Percentiles rank a stretch among this genome's conserved stretches.
phyloP scores from a whole-genome alignment of 2,797 vertebrate species.

The Mormyrus hasselquistii region DNA sequence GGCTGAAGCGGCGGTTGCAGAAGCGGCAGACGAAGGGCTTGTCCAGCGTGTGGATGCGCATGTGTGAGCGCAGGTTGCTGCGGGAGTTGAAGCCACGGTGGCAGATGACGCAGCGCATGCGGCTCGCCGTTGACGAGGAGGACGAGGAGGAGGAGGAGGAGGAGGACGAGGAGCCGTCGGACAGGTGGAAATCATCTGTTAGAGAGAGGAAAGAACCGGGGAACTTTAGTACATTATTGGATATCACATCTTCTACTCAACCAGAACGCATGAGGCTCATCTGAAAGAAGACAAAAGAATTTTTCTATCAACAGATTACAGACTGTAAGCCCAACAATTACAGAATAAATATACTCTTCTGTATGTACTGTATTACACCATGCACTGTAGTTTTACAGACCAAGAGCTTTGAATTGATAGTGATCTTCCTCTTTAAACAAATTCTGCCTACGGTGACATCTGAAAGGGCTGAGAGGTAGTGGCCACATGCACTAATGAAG shows the following conservation, averaged over 20 bases:
- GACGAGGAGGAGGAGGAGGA: constrained; percentile 35
- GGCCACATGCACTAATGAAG: constrained; percentile 11
- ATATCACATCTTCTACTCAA: not conserved
- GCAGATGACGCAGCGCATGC: constrained; percentile 86
- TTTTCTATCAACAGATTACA: not conserved
- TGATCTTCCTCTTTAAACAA: constrained; percentile 14
- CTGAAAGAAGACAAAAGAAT: not conserved
- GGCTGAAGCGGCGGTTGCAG: constrained; percentile 87
- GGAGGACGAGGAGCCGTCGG: constrained; percentile 63
- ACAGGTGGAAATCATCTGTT: constrained; percentile 80
- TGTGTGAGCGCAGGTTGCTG: constrained; percentile 85
- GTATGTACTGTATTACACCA: not conserved
- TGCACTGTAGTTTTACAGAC: not conserved
- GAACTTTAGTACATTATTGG: not conserved
- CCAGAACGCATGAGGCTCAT: not conserved
- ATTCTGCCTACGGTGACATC: not conserved
- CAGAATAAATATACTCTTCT: not conserved
- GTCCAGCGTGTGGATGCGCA: constrained; percentile 87
- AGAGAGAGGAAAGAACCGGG: not conserved
- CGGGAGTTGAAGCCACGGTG: constrained; percentile 85
- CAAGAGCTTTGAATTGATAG: not conserved
- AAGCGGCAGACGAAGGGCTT: constrained; percentile 85
- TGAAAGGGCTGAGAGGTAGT: not conserved
- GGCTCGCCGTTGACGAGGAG: constrained; percentile 51
- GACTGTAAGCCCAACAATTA: not conserved